Percentiles rank a stretch among this genome's conserved stretches.
Evolutionary conservation across 2,888 invertebrate species (phyloP).

Genomic region (Gerris lacustris): DNA sequence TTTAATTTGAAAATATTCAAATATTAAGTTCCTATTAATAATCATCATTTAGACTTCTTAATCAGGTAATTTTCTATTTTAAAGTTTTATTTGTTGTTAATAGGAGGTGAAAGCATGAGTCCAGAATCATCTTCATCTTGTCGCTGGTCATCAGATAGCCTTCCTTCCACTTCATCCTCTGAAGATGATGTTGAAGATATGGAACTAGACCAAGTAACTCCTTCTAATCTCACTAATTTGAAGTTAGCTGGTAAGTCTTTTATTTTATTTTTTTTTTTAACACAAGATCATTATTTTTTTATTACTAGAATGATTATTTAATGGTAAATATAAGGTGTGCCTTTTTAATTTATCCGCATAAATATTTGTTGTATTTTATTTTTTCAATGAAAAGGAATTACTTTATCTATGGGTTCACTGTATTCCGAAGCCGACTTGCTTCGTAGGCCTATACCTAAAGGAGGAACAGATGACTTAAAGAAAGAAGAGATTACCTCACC

Average conservation of each 20-base stretch:
- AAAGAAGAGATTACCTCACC: conserved; percentile 1
- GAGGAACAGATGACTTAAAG: background rate
- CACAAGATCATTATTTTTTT: conserved; percentile 5
- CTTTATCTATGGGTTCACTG: conserved; percentile 51
- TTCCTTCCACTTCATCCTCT: conserved; percentile 32
- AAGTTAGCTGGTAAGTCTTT: conserved; percentile 32
- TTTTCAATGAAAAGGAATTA: conserved; percentile 37
- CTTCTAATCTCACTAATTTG: conserved; percentile 37
- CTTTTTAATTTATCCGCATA: no score
- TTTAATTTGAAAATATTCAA: no score
- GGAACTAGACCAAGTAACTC: conserved; percentile 37
- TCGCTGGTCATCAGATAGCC: conserved; percentile 39
- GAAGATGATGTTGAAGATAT: conserved; percentile 44
- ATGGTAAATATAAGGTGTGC: no score
- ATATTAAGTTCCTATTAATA: no score
- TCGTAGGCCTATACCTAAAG: conserved; percentile 32
- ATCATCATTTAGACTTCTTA: no score
- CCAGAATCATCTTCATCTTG: conserved; percentile 41
- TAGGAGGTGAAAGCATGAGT: conserved; percentile 32
- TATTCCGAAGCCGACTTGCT: conserved; percentile 46
- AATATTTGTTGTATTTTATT: conserved; percentile 5
- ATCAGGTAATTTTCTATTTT: no score
- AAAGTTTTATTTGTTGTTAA: no score
- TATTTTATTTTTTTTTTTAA: background rate
- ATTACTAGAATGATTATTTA: background rate